Evolutionary conservation across 37 sponge, comb jelly and placozoan species (phyloP), one percentile per base, ranked within the genome.

Genomic region (Amphimedon queenslandica): DNA sequence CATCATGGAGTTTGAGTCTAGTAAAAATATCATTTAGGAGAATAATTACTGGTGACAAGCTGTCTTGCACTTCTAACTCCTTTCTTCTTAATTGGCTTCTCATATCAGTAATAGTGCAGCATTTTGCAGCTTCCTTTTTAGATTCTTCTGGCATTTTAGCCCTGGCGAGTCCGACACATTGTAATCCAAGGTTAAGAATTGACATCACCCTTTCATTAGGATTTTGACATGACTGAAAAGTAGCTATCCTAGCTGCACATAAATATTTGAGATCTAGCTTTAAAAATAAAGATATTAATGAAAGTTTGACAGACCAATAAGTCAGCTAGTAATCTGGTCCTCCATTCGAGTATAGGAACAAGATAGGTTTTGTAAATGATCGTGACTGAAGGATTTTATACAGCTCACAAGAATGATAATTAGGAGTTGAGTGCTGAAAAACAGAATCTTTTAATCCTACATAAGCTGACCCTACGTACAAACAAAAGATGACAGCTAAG

Each of bases 291-390:
- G 72, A 64, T 32, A 83, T 83, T 4, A 76, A 31, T 29, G 79
- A 47, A 2, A 66, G 51, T 57, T 78, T 57, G 3, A 74, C 71
- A 61, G 80, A 79, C 4, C 77, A 16, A 41, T 74, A 79, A 4
- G 87, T 79, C 4, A 74, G 57, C 1, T 80, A 27, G 40, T 79
- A 80, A 27, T 86, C 88, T 29, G 88, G 88, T 11, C 82, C 81
- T 25, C 87, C 80, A 75, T 86, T 69, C 1, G 77, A 36, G 63
- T 80, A 86, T 29, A 86, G n/a, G 60, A 72, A 66, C 37, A 87
- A 57, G 31, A 87, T 70, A 23, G 72, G 43, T 11, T 57, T 65
- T 18, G 18, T 37, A 41, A 36, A 55, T 24, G 61, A 24, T 5
- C 21, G 5, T 6, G 21, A 11, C 5, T 25, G 61, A 18, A 71